These are phyloP conservation scores for Proales similis DNA, from an alignment of 1,140 invertebrate genomes.

Conservation along the genomic window DNA sequence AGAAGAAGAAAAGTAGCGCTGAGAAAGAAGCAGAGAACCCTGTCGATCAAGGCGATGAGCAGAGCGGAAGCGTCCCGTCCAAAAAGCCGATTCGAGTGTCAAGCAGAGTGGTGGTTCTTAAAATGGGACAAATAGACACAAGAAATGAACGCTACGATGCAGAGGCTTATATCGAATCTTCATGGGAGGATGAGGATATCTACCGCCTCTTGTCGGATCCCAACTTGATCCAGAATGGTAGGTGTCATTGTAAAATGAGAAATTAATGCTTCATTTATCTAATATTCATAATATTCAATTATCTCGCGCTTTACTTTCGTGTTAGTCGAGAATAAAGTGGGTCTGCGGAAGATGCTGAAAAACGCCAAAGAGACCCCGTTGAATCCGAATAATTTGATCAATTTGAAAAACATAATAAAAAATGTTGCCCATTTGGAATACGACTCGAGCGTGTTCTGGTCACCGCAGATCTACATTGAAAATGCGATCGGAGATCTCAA, in stretches of 20 bases:
- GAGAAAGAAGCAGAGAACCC: too few species aligned
- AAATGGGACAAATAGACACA: conserved; percentile 41
- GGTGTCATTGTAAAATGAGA: background rate
- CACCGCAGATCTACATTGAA: conserved; percentile 30
- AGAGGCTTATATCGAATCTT: conserved; percentile 39
- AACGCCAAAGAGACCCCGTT: conserved; percentile 13
- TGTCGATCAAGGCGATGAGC: too few species aligned
- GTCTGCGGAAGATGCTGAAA: background rate
- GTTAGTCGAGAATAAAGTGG: background rate
- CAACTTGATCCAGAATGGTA: conserved; percentile 32
- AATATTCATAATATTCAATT: background rate
- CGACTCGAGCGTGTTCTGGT: conserved; percentile 32
- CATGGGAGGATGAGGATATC: conserved; percentile 38
- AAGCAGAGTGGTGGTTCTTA: conserved; percentile 39
- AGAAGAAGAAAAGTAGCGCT: too few species aligned
- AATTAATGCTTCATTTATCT: background rate
- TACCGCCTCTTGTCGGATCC: conserved; percentile 29
- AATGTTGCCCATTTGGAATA: conserved; percentile 26
- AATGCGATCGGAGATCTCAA: conserved; percentile 34
- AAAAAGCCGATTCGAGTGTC: conserved; percentile 2
- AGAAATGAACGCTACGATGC: conserved; percentile 40
- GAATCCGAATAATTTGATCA: conserved; percentile 1
- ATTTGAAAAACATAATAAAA: conserved; percentile 37
- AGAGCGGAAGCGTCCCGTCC: too few species aligned
- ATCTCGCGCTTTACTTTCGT: background rate